Evolutionary conservation across 2,888 invertebrate genomes (phyloP).

Genomic region (Diarsia mendica): DNA sequence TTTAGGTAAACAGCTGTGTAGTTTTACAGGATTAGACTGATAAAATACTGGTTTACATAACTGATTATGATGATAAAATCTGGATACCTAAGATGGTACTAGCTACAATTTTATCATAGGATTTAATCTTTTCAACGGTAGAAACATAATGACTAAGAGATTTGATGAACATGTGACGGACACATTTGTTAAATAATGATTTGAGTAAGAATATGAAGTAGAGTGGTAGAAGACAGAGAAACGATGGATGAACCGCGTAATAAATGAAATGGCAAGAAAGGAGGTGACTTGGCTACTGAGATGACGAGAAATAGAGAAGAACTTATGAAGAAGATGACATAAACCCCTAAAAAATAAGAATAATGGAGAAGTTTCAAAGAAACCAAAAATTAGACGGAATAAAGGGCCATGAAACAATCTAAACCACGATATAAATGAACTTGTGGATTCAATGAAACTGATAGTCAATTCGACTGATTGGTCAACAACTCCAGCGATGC

Average conservation of each 20-base stretch:
- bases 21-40: slow-evolving; percentile 11
- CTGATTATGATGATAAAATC: slow-evolving; percentile 12
- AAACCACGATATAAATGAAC: background rate
- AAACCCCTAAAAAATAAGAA: background rate
- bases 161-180: background rate
- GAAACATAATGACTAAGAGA: slow-evolving; percentile 5
- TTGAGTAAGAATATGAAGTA: background rate
- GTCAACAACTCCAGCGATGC: slow-evolving; percentile 15
- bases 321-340: background rate
- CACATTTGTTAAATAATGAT: background rate
- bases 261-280: no score
- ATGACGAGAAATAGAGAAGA: background rate
- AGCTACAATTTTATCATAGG: slow-evolving; percentile 1
- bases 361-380: background rate
- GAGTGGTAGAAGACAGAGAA: background rate
- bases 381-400: background rate
- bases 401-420: background rate
- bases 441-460: background rate
- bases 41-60: slow-evolving; percentile 3
- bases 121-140: background rate
- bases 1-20: slow-evolving; percentile 16
- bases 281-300: background rate
- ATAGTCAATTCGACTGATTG: slow-evolving; percentile 30
- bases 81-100: slow-evolving; percentile 1
- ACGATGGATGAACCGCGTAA: background rate